These are phyloP conservation scores for Apodemia duryi DNA, from an alignment of 2,888 invertebrate species.

Conservation along the genomic window DNA sequence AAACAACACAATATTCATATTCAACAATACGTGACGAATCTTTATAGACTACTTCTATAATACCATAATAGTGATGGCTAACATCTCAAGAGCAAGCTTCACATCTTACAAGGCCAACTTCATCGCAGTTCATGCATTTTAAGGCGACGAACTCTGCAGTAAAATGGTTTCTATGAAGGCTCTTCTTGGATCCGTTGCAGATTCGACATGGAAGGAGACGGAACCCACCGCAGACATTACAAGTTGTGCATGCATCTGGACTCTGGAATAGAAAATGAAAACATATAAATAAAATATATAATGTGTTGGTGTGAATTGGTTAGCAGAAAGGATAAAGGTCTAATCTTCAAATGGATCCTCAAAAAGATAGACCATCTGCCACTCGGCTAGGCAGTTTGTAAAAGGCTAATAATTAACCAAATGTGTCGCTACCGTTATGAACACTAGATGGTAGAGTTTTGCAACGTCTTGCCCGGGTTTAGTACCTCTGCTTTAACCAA, in stretches of 20 bases:
- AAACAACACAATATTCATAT: background rate
- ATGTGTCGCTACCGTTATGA: too few relatives aligned
- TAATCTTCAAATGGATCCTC: too few relatives aligned
- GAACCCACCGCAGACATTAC: slow-evolving; percentile 95
- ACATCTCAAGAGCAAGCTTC: slow-evolving; percentile 83
- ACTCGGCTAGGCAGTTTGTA: too few relatives aligned
- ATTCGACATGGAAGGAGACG: slow-evolving; percentile 92
- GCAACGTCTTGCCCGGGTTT: too few relatives aligned
- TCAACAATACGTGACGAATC: background rate
- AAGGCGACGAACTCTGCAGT: slow-evolving; percentile 96
- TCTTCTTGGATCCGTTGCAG: slow-evolving; percentile 98
- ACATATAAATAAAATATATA: too few relatives aligned
- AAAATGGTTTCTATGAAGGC: slow-evolving; percentile 95
- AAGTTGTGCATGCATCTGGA: slow-evolving; percentile 88
- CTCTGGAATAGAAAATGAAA: slow-evolving; percentile 76
- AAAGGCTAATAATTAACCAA: too few relatives aligned
- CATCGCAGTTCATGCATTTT: slow-evolving; percentile 97
- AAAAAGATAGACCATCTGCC: too few relatives aligned
- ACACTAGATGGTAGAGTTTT: too few relatives aligned
- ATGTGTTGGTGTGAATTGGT: too few relatives aligned
- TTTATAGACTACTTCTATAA: background rate
- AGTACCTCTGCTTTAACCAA: too few relatives aligned
- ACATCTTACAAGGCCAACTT: slow-evolving; percentile 95
- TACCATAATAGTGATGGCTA: too few relatives aligned
- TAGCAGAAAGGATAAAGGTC: too few relatives aligned